phyloP scores from a whole-genome alignment of 2,888 invertebrate genomes.

The Thera britannica region DNA sequence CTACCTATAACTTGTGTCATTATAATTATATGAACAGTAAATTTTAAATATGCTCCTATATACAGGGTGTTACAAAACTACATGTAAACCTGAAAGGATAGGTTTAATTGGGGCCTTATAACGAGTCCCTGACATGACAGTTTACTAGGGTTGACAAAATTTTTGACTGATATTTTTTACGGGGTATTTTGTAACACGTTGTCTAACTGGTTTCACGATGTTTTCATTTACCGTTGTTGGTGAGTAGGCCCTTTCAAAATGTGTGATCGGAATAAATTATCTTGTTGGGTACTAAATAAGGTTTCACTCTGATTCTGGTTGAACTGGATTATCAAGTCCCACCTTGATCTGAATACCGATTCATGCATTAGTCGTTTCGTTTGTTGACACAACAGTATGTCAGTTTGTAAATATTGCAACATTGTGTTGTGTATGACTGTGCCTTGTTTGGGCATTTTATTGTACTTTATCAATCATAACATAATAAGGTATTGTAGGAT shows the following conservation, averaged over 20 bases:
- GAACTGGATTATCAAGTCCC: slow-evolving; percentile 1
- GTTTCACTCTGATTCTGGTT: neutral
- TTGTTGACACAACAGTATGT: slow-evolving; percentile 18
- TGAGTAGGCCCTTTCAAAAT: too few relatives aligned
- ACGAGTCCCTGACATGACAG: too few relatives aligned
- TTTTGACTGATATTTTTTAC: too few relatives aligned
- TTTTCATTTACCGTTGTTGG: too few relatives aligned
- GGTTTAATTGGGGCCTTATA: too few relatives aligned
- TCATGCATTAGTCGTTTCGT: neutral
- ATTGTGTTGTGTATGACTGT: neutral
- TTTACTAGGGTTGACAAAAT: too few relatives aligned
- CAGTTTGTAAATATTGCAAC: slow-evolving; percentile 7
- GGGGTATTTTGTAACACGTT: too few relatives aligned
- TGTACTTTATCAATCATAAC: neutral
- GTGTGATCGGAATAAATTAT: neutral
- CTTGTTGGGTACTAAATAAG: neutral
- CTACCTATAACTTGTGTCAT: neutral
- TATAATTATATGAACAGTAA: neutral
- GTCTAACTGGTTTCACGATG: too few relatives aligned
- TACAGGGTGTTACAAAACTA: too few relatives aligned
- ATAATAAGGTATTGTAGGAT: too few relatives aligned
- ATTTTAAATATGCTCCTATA: neutral
- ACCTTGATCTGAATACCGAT: slow-evolving; percentile 22
- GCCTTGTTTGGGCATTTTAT: neutral
- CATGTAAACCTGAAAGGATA: too few relatives aligned